These are phyloP conservation scores for Rutilus rutilus DNA, from an alignment of 2,113 vertebrate genomes.

Conservation along the genomic window DNA sequence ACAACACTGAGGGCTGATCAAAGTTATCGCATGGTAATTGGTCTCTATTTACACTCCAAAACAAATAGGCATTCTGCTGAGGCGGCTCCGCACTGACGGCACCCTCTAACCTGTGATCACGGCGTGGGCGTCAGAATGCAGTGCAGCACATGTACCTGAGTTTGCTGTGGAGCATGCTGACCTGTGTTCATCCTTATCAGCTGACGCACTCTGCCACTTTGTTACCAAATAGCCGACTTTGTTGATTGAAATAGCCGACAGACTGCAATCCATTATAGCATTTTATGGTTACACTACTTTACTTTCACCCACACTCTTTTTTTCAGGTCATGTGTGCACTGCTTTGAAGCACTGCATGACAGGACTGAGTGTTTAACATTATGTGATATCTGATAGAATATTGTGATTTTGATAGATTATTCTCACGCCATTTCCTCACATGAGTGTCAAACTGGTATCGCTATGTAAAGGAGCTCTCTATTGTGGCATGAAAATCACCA, in stretches of 20 bases:
- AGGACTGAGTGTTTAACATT: background rate
- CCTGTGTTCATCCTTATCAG: slow-evolving; percentile 53
- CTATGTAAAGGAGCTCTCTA: slow-evolving; percentile 7
- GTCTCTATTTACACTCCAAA: slow-evolving; percentile 62
- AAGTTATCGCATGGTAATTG: slow-evolving; percentile 64
- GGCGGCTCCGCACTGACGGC: slow-evolving; percentile 57
- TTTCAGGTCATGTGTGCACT: background rate
- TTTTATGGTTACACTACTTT: background rate
- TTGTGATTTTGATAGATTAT: background rate
- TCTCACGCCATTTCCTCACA: background rate
- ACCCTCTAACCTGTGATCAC: slow-evolving; percentile 56
- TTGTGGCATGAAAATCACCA: slow-evolving; percentile 24
- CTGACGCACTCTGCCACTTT: slow-evolving; percentile 28
- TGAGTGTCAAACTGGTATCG: background rate
- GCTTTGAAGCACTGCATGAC: background rate
- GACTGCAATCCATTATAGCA: background rate
- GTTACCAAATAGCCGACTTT: slow-evolving; percentile 20
- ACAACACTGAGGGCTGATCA: slow-evolving; percentile 57
- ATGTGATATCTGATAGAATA: background rate
- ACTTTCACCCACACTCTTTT: background rate
- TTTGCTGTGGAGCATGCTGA: slow-evolving; percentile 48
- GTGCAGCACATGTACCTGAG: slow-evolving; percentile 50
- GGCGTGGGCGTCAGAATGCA: slow-evolving; percentile 50
- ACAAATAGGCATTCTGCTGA: slow-evolving; percentile 64
- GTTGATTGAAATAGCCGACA: slow-evolving; percentile 4